A percentile compares a stretch with the other conserved stretches of the same genome.
Evolutionary conservation across 2,888 invertebrate species (phyloP).

Genomic region (Coecobrya sp.): DNA sequence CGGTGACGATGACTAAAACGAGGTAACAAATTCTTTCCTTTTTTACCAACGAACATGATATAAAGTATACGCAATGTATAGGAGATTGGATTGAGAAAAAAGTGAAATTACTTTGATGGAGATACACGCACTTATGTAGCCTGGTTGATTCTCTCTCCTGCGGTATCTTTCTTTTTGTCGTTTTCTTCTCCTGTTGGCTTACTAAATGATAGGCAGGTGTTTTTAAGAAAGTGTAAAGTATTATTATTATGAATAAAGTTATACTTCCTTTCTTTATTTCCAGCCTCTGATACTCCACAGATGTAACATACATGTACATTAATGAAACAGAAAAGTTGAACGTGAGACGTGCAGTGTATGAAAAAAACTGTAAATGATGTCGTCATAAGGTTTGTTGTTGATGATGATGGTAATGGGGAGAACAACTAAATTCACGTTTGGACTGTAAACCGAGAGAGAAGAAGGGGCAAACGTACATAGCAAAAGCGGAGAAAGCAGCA

Average conservation of each 20-base stretch:
- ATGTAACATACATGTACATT: neutral
- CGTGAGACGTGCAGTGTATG: constrained; percentile 68
- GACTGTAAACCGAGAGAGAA: neutral
- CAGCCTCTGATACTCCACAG: neutral
- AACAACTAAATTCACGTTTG: constrained; percentile 52
- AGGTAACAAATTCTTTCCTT: constrained; percentile 15
- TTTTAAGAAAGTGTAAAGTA: constrained; percentile 52
- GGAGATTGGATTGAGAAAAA: constrained; percentile 18
- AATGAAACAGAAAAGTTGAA: constrained; percentile 46
- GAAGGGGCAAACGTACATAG: neutral
- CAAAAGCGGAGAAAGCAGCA: neutral
- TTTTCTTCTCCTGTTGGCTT: neutral
- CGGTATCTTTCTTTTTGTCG: neutral
- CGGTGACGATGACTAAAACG: constrained; percentile 18
- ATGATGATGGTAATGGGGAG: constrained; percentile 41
- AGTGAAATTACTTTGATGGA: constrained; percentile 48
- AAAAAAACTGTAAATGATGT: constrained; percentile 62
- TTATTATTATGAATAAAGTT: constrained; percentile 53
- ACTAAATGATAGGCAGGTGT: constrained; percentile 54
- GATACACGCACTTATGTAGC: neutral
- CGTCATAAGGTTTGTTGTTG: constrained; percentile 44
- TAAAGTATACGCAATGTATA: neutral
- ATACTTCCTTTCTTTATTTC: constrained; percentile 24
- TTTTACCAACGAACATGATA: neutral
- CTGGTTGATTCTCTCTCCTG: neutral